Conservation (phyloP, 2,797 vertebrate genomes). For the Leptatherina wallacei region DNA sequence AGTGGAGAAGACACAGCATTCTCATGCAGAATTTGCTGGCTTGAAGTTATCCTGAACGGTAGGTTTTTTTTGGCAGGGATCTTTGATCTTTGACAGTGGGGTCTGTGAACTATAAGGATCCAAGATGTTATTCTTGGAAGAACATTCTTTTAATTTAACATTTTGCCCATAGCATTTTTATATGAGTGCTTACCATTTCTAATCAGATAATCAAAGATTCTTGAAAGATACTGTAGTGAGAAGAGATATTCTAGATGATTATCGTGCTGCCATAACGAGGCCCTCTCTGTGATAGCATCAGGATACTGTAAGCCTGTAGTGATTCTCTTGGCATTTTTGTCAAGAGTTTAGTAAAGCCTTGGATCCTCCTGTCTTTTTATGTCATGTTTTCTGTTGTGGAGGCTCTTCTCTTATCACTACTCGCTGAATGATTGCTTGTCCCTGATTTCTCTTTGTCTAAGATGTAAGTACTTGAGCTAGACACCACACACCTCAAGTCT, state of each 20-base stretch:
- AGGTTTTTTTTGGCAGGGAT: slow-evolving; percentile 26
- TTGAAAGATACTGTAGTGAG: slow-evolving; percentile 49
- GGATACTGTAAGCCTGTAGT: slow-evolving; percentile 52
- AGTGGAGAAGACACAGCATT: neutral
- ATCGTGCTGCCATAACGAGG: slow-evolving; percentile 49
- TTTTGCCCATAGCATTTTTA: slow-evolving; percentile 46
- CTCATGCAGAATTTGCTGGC: slow-evolving; percentile 32
- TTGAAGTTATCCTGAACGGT: slow-evolving; percentile 15
- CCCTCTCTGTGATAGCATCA: slow-evolving; percentile 66
- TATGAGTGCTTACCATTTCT: slow-evolving; percentile 56
- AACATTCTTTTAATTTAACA: slow-evolving; percentile 18
- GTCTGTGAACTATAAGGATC: slow-evolving; percentile 19
- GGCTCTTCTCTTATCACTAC: slow-evolving; percentile 66
- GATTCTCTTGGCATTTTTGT: slow-evolving; percentile 61
- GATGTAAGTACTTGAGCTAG: slow-evolving; percentile 56
- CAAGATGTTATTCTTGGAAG: slow-evolving; percentile 24
- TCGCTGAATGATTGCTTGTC: slow-evolving; percentile 67
- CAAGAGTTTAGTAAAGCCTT: slow-evolving; percentile 44
- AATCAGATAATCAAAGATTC: slow-evolving; percentile 61
- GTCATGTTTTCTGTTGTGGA: slow-evolving; percentile 54
- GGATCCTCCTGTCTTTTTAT: slow-evolving; percentile 46
- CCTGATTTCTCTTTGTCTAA: slow-evolving; percentile 56
- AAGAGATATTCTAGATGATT: slow-evolving; percentile 49
- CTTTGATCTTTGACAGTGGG: slow-evolving; percentile 19
- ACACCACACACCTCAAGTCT: slow-evolving; percentile 66